Base-by-base conservation (phyloP, 2,797 vertebrate genomes). In the Tadarida brasiliensis region DNA sequence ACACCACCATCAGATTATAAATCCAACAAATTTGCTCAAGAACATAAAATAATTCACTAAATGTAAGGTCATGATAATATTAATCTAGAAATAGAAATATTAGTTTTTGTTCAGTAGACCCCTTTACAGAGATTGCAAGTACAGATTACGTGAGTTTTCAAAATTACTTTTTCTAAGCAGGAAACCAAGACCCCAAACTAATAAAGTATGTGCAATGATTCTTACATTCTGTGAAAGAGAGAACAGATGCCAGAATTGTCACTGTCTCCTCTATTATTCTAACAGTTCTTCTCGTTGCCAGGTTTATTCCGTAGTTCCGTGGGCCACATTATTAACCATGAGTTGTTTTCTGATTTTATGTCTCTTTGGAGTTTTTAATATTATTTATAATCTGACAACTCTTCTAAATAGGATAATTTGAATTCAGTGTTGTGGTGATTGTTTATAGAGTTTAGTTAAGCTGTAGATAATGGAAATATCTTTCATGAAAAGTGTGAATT, bases 381-480 rank as follows among this genome's bases (percentile, higher is more conserved):
- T 94, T 95, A 20, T 82, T 97, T 96, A 24, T 80, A 57, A 57
- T 93, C 24, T 97, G 19, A 95, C 49, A 61, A 51, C 81, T 95
- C 95, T 89, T 56, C 35, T 87, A 97, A 97, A 94, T 84, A 97
- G 81, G 82, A 33, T 93, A 92, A 96, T 97, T 96, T 96, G 68
- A 92, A 97, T 96, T 97, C 92, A 95, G 90, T 92, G 93, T 96
- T 96, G 49, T 80, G 56, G 49, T 93, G 81, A 95, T 95, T 95
- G 91, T 97, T 97, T 97, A 91, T 94, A 96, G 76, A 93, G 70
- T 63, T 95, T 68, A 84, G 35, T 94, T 95, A 85, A 76, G 24
- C 54, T 90, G 24, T 78, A 87, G 90, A 94, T 96, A 96, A 97
- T 83, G 57, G 73, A 90, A 90, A 80, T 83, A 76, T 86, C 80